These are phyloP conservation scores for Saimiri boliviensis DNA, from an alignment of 2,113 vertebrate genomes.

Conservation along the genomic window DNA sequence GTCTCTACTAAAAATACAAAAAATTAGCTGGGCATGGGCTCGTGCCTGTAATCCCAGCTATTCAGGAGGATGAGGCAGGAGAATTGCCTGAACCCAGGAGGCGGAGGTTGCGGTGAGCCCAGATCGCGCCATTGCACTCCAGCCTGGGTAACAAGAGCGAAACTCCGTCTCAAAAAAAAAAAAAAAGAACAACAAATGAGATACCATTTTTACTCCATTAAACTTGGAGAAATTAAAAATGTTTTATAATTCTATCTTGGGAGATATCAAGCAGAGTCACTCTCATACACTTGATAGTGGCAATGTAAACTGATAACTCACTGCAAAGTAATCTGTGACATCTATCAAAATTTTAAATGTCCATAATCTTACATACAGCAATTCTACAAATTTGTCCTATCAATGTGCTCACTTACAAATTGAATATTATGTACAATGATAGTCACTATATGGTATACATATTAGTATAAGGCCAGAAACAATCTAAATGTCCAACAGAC, in stretches of 20 bases:
- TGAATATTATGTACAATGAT: not conserved
- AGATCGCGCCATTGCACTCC: no score
- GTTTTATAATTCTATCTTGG: not conserved
- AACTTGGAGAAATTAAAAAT: not conserved
- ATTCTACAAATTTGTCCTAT: not conserved
- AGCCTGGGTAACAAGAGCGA: no score
- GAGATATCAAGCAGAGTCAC: not conserved
- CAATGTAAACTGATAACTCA: not conserved
- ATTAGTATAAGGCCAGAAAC: not conserved
- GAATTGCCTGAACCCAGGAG: no score
- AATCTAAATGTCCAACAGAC: slow-evolving; percentile 6
- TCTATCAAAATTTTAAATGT: not conserved
- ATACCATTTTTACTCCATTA: not conserved
- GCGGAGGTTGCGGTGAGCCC: no score
- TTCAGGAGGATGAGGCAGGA: no score
- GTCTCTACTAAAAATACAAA: no score
- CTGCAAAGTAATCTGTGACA: not conserved
- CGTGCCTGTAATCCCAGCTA: no score
- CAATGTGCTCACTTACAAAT: slow-evolving; percentile 6
- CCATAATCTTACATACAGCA: not conserved
- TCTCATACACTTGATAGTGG: not conserved
- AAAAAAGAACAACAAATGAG: slow-evolving; percentile 4
- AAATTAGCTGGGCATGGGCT: no score
- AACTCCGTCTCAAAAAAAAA: no score
- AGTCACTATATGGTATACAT: not conserved